Conservation (phyloP, 2,888 invertebrate genomes). For the Spodoptera picta region DNA sequence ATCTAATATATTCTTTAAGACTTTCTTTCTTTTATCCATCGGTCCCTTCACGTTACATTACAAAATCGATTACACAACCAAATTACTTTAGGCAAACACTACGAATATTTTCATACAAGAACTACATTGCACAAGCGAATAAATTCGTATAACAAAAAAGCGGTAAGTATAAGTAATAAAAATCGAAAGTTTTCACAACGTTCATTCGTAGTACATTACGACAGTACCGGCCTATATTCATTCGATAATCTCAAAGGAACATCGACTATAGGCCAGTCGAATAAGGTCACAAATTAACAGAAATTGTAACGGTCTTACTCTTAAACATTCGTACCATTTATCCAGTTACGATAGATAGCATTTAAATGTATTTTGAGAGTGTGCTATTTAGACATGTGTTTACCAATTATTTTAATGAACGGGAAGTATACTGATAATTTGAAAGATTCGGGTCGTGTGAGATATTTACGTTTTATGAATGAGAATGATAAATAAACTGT, state of each 20-base stretch:
- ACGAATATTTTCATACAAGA: constrained; percentile 20
- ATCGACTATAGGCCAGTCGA: constrained; percentile 61
- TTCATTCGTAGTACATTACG: constrained; percentile 60
- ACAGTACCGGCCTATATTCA: constrained; percentile 68
- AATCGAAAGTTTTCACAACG: constrained; percentile 50
- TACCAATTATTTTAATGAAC: constrained; percentile 12
- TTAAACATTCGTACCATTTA: constrained; percentile 57
- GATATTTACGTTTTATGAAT: neutral
- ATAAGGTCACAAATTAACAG: constrained; percentile 70
- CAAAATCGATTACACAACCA: constrained; percentile 18
- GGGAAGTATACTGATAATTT: constrained; percentile 11
- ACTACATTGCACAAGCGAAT: constrained; percentile 32
- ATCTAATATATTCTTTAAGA: too few relatives aligned
- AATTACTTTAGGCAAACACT: constrained; percentile 14
- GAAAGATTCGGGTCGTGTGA: constrained; percentile 3
- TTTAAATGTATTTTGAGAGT: constrained; percentile 29
- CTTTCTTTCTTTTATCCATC: neutral
- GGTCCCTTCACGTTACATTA: neutral
- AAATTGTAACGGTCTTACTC: constrained; percentile 48
- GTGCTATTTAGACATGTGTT: constrained; percentile 26
- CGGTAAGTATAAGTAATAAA: constrained; percentile 41
- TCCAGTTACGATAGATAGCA: constrained; percentile 52
- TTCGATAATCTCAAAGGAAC: constrained; percentile 59
- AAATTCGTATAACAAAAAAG: constrained; percentile 44
- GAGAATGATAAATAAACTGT: neutral